Conservation (phyloP, 2,113 vertebrate species). For the Brachyhypopomus gauderio region DNA sequence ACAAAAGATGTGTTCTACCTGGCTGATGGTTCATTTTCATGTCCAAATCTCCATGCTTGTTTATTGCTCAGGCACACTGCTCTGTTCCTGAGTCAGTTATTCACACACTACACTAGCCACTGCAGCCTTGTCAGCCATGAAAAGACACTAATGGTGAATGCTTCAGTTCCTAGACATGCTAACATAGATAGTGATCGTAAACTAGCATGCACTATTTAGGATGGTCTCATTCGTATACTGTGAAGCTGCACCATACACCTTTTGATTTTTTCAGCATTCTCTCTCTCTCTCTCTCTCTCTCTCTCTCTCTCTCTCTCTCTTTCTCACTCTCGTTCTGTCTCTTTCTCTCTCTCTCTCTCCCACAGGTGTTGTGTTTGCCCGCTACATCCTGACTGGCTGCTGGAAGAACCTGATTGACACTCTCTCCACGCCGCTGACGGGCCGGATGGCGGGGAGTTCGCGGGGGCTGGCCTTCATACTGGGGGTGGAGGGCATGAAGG, state of each 20-base stretch:
- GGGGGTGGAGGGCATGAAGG: conserved; percentile 88
- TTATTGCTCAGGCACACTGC: no score
- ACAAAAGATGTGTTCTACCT: conserved; percentile 8
- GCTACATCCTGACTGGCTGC: conserved; percentile 91
- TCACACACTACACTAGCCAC: neutral
- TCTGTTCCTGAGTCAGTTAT: neutral
- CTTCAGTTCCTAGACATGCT: neutral
- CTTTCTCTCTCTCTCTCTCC: neutral
- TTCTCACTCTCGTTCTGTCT: neutral
- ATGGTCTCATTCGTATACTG: neutral
- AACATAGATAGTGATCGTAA: neutral
- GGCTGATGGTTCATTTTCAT: neutral
- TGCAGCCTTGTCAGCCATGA: neutral
- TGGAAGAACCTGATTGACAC: conserved; percentile 98
- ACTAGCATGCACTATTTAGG: neutral
- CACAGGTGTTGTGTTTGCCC: conserved; percentile 88
- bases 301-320: neutral
- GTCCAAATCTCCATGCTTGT: no score
- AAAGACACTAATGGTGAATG: neutral
- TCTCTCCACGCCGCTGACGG: conserved; percentile 89
- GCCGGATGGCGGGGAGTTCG: conserved; percentile 92
- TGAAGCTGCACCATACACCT: neutral
- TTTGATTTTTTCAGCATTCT: no score
- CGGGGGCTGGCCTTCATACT: conserved; percentile 90
- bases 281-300: neutral